These are phyloP conservation scores for Macropis europaea DNA, from an alignment of 2,888 invertebrate species.

Conservation along the genomic window DNA sequence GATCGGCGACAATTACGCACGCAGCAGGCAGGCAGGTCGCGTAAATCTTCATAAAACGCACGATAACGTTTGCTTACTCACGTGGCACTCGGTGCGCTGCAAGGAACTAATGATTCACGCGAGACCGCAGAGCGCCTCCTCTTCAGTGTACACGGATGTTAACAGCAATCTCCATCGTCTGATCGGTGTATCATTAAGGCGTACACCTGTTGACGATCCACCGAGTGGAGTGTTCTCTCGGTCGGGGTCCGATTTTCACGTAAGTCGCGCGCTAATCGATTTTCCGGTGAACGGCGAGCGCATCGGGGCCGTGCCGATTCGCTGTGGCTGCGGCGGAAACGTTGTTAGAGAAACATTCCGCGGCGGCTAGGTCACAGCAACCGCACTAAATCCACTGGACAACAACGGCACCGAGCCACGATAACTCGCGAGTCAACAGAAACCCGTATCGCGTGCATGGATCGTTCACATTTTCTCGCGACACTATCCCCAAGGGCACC, in stretches of 20 bases:
- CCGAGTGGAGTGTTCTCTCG: conserved; percentile 25
- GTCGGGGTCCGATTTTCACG: conserved; percentile 28
- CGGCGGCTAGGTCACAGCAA: not conserved
- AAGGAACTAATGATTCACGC: conserved; percentile 61
- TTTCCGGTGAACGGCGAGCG: conserved; percentile 14
- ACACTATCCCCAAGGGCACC: too few relatives aligned
- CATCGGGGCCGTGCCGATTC: not conserved
- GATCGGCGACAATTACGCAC: conserved; percentile 47
- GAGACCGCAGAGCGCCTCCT: conserved; percentile 52
- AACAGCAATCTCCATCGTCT: conserved; percentile 53
- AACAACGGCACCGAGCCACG: not conserved
- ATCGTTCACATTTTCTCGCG: too few relatives aligned
- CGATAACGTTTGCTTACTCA: conserved; percentile 62
- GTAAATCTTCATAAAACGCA: conserved; percentile 63
- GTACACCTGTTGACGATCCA: conserved; percentile 54
- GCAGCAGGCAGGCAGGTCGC: conserved; percentile 34
- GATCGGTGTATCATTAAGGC: conserved; percentile 51
- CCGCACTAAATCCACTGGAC: conserved; percentile 27
- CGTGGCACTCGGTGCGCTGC: conserved; percentile 40
- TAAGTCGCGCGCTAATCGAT: conserved; percentile 19
- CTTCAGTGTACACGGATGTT: conserved; percentile 52
- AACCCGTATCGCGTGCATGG: too few relatives aligned
- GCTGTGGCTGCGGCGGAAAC: too few relatives aligned
- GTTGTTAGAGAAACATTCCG: not conserved
- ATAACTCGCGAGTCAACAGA: conserved; percentile 37